phyloP scores from a whole-genome alignment of 2,888 invertebrate genomes.

The Leptopterna dolabrata region DNA sequence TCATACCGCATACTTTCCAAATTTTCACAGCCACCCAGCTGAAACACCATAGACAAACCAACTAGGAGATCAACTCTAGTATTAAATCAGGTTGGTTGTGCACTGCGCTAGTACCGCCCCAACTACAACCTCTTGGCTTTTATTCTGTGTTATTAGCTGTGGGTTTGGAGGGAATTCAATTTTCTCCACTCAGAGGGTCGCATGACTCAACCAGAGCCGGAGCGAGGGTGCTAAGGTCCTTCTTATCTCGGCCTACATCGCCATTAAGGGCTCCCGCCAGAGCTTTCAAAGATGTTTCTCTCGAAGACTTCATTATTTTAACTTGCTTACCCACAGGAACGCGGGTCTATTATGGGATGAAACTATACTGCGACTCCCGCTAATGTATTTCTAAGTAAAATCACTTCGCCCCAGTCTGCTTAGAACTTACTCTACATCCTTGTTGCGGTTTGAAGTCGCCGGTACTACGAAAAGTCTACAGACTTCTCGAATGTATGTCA shows the following conservation, averaged over 20 bases:
- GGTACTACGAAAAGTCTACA: too few species aligned
- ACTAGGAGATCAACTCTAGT: too few species aligned
- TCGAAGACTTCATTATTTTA: constrained; percentile 31
- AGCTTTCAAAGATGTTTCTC: constrained; percentile 20
- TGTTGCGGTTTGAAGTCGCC: too few species aligned
- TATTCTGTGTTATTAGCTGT: not conserved
- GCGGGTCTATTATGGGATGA: constrained; percentile 23
- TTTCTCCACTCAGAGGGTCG: not conserved
- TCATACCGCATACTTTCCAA: too few species aligned
- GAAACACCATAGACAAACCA: too few species aligned
- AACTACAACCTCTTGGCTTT: not conserved
- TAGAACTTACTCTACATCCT: not conserved
- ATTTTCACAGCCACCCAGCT: too few species aligned
- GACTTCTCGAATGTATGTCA: too few species aligned
- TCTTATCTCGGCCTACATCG: constrained; percentile 4
- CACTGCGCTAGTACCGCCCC: too few species aligned
- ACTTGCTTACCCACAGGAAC: constrained; percentile 22
- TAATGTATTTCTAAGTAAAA: constrained; percentile 3
- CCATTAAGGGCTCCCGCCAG: constrained; percentile 14
- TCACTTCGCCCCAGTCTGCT: not conserved
- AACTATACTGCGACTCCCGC: constrained; percentile 17
- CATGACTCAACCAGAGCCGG: not conserved
- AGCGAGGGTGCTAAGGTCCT: not conserved
- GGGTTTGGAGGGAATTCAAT: not conserved
- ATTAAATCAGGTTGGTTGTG: too few species aligned